These are phyloP conservation scores for Sarcophaga subvicina DNA, from an alignment of 2,888 invertebrate genomes.

Conservation along the genomic window DNA sequence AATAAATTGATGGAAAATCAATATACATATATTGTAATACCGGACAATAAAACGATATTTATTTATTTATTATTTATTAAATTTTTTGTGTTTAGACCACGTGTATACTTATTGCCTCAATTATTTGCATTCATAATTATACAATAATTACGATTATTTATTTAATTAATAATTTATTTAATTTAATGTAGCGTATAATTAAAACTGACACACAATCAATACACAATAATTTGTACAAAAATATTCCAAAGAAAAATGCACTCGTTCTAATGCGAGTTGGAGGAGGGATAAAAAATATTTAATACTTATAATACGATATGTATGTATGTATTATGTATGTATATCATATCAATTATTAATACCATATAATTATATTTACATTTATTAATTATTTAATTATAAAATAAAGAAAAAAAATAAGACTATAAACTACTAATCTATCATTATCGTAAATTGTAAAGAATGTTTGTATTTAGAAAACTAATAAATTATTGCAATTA, in stretches of 20 bases:
- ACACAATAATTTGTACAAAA: constrained; percentile 62
- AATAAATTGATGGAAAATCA: no score
- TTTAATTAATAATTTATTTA: constrained; percentile 1
- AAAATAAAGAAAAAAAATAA: neutral
- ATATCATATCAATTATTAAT: no score
- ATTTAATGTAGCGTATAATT: neutral
- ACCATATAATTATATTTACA: constrained; percentile 11
- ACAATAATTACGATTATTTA: neutral
- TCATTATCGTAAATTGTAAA: neutral
- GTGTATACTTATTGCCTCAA: neutral
- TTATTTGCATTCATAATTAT: neutral
- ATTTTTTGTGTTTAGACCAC: no score
- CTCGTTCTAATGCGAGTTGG: constrained; percentile 15
- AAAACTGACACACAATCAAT: constrained; percentile 15
- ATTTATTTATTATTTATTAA: no score
- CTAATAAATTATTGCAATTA: constrained; percentile 1
- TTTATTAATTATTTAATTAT: neutral
- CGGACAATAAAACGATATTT: no score
- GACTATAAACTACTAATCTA: no score
- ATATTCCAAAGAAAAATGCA: constrained; percentile 51
- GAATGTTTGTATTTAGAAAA: constrained; percentile 12
- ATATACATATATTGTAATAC: no score
- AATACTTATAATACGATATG: no score
- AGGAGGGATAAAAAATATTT: constrained; percentile 41
- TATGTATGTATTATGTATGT: no score